Evolutionary conservation across 2,888 invertebrate species (phyloP), one percentile per base, ranked within the genome.

Genomic region (Beris chalybata): DNA sequence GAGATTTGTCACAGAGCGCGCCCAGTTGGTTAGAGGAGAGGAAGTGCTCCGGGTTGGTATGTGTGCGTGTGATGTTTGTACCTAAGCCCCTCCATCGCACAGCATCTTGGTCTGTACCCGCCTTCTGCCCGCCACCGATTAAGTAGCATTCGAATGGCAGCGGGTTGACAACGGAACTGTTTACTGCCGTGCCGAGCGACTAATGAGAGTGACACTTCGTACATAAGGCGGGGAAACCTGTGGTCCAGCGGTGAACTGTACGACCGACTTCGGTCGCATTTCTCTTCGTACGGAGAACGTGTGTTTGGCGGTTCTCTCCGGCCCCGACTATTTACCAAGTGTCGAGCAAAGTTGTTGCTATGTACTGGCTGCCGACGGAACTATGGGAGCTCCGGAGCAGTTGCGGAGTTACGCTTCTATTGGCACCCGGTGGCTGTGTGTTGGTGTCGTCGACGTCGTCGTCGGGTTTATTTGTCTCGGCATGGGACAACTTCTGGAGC

Each of bases 11-110:
- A 38, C 38, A 38, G 38, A 7, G 7, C 38, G 31, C 55, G 31
- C 32, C 31, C 30, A 5, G 15, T 43, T 12, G 57, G 57, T 56
- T 50, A 50, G 65, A 29, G 65, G 65, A 65, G 65, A 56, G 65
- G 32, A 56, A 57, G 38, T 38, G 9, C 38, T 2, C 38, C 3
- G 7, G 38, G 2, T 38, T 9, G 38, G 6, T n/a, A 44, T 12
- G 29, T 12, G 54, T 22, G 54, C 22, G 54, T 22, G 31, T 30
- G 31, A 54, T 31, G 54, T n/a, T 54, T 54, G 1, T 38, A 38
- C 38, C 38, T 38, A 38, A 38, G 54, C 15, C 54, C 31, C 54
- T 32, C 54, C 54, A 54, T 32, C 22, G 29, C 54, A 22, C 29
- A n/a, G 31, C n/a, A 54, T 29, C 29, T 2, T 30, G 29, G 54